Percentiles rank a stretch among this genome's conserved stretches.
These are phyloP conservation scores for Drosophila subsilvestris DNA, from an alignment of 2,888 invertebrate species.

Conservation along the genomic window DNA sequence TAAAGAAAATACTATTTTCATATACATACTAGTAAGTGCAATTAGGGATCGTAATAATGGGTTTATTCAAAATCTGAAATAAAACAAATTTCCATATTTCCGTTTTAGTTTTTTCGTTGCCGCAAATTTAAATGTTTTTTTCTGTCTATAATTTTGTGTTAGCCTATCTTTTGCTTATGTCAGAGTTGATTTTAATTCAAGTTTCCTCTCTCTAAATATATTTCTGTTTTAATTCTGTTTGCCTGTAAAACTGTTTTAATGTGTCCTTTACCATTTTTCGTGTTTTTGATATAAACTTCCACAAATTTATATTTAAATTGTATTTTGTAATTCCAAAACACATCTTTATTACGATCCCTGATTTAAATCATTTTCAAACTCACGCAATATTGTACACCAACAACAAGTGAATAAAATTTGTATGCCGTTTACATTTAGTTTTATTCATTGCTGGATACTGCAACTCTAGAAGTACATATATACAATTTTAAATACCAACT, in stretches of 20 bases:
- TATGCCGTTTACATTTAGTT: slow-evolving; percentile 23
- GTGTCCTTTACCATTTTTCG: too few species aligned
- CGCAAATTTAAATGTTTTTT: not conserved
- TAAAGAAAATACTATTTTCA: slow-evolving; percentile 13
- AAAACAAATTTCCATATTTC: too few species aligned
- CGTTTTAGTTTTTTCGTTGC: too few species aligned
- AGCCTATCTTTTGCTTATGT: too few species aligned
- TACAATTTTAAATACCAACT: slow-evolving; percentile 33
- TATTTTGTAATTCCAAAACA: too few species aligned
- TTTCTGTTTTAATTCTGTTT: too few species aligned
- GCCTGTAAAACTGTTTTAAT: too few species aligned
- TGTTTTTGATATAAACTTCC: too few species aligned
- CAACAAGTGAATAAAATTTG: slow-evolving; percentile 9
- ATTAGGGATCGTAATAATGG: not conserved
- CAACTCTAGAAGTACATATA: slow-evolving; percentile 33
- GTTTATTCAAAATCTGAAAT: not conserved
- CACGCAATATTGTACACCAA: slow-evolving; percentile 23
- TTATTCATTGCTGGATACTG: slow-evolving; percentile 18
- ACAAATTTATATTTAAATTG: too few species aligned
- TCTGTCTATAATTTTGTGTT: not conserved
- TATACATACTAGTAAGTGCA: slow-evolving; percentile 1
- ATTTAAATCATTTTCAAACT: slow-evolving; percentile 20
- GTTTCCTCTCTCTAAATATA: too few species aligned
- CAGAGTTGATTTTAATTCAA: too few species aligned
- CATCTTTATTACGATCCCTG: not conserved